phyloP scores from a whole-genome alignment of 2,888 invertebrate genomes.

The Allacma fusca region DNA sequence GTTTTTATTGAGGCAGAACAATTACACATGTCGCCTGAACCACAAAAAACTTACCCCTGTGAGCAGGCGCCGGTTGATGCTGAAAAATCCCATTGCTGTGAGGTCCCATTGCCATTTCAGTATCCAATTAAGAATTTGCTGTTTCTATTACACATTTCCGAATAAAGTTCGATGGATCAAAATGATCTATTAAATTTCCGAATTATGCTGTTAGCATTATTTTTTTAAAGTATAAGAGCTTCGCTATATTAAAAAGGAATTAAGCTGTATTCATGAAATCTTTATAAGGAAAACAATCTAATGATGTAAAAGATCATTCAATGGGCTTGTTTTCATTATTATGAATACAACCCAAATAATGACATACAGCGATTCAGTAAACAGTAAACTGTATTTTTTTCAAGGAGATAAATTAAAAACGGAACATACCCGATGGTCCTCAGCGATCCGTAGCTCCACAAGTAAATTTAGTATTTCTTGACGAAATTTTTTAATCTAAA shows the following conservation, averaged over 20 bases:
- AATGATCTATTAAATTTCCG: not conserved
- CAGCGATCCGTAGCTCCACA: not conserved
- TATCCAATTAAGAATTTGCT: not conserved
- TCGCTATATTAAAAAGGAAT: slow-evolving; percentile 5
- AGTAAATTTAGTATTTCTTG: not conserved
- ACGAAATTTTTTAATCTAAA: not conserved
- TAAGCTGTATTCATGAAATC: not conserved
- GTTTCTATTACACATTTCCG: no score
- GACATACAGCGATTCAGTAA: no score
- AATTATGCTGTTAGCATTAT: no score
- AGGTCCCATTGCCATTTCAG: slow-evolving; percentile 15
- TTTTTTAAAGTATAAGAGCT: not conserved
- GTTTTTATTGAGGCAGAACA: no score
- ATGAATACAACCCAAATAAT: no score
- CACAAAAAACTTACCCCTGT: slow-evolving; percentile 17
- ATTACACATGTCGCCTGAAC: no score
- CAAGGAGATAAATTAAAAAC: no score
- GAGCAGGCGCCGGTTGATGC: slow-evolving; percentile 10
- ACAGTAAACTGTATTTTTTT: no score
- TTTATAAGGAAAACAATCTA: not conserved
- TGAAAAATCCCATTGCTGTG: not conserved
- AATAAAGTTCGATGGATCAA: no score
- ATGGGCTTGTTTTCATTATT: no score
- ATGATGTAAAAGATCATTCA: not conserved
- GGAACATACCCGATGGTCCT: not conserved